Conservation (phyloP, 2,797 vertebrate species). For the Eulemur albifrons region DNA sequence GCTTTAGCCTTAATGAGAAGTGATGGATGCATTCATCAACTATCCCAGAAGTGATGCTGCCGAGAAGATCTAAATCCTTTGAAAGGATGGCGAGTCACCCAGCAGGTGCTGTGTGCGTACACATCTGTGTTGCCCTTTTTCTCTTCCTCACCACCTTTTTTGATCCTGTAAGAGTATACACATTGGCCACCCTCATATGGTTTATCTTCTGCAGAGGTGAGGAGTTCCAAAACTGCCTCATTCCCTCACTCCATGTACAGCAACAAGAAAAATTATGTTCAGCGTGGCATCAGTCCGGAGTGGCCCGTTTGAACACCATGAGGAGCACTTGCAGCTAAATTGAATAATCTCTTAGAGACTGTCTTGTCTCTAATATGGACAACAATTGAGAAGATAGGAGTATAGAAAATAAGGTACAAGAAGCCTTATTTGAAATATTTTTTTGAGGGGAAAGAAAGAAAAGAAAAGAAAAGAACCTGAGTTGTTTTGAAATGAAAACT, state of each 20-base stretch:
- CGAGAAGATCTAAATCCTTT: not conserved
- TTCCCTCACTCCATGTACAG: not conserved
- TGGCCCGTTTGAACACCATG: not conserved
- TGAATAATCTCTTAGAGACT: constrained; percentile 51
- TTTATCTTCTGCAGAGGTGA: not conserved
- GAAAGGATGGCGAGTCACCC: not conserved
- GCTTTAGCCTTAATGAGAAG: constrained; percentile 19
- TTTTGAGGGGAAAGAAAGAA: constrained; percentile 16
- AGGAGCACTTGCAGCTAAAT: constrained; percentile 57
- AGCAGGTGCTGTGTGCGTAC: not conserved
- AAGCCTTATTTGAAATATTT: not conserved
- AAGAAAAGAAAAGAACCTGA: not conserved
- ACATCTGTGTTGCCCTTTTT: not conserved
- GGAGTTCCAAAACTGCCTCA: not conserved
- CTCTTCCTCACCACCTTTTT: not conserved
- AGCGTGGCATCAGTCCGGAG: not conserved
- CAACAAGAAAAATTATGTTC: not conserved
- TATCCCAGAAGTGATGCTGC: not conserved
- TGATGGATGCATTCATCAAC: not conserved
- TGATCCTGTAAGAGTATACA: not conserved
- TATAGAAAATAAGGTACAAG: not conserved
- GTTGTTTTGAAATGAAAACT: constrained; percentile 75
- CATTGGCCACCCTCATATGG: not conserved
- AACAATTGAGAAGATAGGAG: not conserved
- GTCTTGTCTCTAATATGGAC: constrained; percentile 26